phyloP scores from a whole-genome alignment of 2,888 invertebrate genomes.

The Perizoma affinitatum region DNA sequence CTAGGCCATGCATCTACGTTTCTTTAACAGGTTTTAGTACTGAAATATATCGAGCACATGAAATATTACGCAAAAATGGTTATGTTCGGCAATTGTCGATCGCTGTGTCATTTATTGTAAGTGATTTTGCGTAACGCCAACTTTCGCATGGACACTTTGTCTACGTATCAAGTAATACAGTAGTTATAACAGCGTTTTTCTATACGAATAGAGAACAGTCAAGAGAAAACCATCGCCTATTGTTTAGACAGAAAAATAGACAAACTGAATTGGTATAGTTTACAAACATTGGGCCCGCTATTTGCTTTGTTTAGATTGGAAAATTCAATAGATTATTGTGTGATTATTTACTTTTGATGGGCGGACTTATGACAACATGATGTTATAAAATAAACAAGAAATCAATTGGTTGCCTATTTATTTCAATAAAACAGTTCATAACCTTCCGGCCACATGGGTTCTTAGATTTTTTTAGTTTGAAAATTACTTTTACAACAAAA shows the following conservation, averaged over 20 bases:
- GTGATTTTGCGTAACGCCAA: too few species aligned
- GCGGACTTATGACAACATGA: background rate
- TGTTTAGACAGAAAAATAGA: conserved; percentile 38
- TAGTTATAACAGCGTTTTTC: conserved; percentile 8
- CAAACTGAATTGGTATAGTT: conserved; percentile 38
- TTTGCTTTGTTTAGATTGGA: conserved; percentile 35
- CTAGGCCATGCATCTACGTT: too few species aligned
- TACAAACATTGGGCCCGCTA: conserved; percentile 46
- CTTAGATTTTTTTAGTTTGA: too few species aligned
- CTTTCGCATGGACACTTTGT: too few species aligned
- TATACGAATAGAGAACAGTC: conserved; percentile 27
- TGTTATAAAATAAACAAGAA: background rate
- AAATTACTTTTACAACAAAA: too few species aligned
- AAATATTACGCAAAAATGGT: too few species aligned
- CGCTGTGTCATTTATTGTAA: too few species aligned
- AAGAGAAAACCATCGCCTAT: conserved; percentile 34
- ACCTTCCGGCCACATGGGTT: too few species aligned
- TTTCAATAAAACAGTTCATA: background rate
- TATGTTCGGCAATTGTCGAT: too few species aligned
- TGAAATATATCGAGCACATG: too few species aligned
- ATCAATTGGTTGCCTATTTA: background rate
- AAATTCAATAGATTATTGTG: conserved; percentile 47
- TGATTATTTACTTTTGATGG: conserved; percentile 19
- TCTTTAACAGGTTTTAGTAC: too few species aligned
- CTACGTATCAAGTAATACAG: background rate